Evolutionary conservation across 2,888 invertebrate species (phyloP).

Genomic region (Chalcosyrphus nemorum): DNA sequence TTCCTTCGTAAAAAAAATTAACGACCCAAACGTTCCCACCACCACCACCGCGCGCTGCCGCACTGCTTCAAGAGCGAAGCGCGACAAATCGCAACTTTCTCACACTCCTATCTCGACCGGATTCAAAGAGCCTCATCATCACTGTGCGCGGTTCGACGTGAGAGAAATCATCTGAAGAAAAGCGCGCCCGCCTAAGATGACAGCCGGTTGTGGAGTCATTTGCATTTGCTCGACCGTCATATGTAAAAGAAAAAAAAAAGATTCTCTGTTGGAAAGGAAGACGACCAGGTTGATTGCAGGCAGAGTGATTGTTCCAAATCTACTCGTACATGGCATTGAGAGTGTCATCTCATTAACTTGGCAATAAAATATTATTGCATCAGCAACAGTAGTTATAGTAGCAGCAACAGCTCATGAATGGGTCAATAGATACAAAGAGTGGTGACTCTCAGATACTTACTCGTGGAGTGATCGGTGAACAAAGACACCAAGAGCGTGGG

Average conservation of each 20-base stretch:
- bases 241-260: background rate
- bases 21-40: conserved; percentile 45
- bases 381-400: conserved; percentile 11
- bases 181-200: conserved; percentile 39
- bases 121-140: conserved; percentile 24
- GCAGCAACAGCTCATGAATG: conserved; percentile 35
- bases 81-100: conserved; percentile 54
- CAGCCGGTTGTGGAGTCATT: conserved; percentile 41
- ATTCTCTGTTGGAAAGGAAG: background rate
- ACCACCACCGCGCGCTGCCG: no score
- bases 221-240: conserved; percentile 14
- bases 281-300: conserved; percentile 20
- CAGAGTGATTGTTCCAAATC: conserved; percentile 52
- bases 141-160: background rate
- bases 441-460: conserved; percentile 58
- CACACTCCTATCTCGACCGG: conserved; percentile 49
- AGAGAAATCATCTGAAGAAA: conserved; percentile 38
- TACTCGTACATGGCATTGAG: conserved; percentile 48
- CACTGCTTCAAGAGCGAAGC: conserved; percentile 2
- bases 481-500: conserved; percentile 69
- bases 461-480: conserved; percentile 41
- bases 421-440: conserved; percentile 60
- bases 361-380: conserved; percentile 61
- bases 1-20: conserved; percentile 27
- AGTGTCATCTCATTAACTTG: conserved; percentile 56